phyloP scores from a whole-genome alignment of 2,113 vertebrate genomes.

The Progne subis region DNA sequence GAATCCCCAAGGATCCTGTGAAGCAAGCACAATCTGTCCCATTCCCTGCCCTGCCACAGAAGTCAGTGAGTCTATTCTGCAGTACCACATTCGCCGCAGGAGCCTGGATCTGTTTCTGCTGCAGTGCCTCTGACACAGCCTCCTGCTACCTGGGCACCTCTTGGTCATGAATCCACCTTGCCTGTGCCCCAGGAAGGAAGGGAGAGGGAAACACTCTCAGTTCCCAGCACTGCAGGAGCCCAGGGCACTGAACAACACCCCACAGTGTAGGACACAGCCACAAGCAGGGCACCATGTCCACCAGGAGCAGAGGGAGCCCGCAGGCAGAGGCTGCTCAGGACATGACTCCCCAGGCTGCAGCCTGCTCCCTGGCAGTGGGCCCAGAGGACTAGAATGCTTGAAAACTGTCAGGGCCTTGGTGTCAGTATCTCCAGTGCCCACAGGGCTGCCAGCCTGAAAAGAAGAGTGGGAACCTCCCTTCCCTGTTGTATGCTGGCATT shows the following conservation, averaged over 20 bases:
- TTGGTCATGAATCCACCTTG: background rate
- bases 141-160: background rate
- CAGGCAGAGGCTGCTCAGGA: background rate
- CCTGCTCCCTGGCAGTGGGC: background rate
- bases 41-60: background rate
- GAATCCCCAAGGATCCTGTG: background rate
- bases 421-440: accelerated
- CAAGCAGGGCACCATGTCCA: accelerated
- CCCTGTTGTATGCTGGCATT: background rate
- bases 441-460: background rate
- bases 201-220: background rate
- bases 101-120: background rate
- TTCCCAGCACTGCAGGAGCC: background rate
- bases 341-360: background rate
- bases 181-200: background rate
- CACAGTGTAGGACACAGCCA: accelerated
- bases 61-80: background rate
- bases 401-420: background rate
- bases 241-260: background rate
- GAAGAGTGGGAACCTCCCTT: background rate
- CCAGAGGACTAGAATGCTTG: background rate
- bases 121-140: background rate
- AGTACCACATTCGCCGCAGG: background rate
- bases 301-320: background rate
- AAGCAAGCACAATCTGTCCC: background rate